A percentile compares a stretch with the other conserved stretches of the same genome.
Evolutionary conservation across 2,113 vertebrate species (phyloP).

Genomic region (Abramis brama): DNA sequence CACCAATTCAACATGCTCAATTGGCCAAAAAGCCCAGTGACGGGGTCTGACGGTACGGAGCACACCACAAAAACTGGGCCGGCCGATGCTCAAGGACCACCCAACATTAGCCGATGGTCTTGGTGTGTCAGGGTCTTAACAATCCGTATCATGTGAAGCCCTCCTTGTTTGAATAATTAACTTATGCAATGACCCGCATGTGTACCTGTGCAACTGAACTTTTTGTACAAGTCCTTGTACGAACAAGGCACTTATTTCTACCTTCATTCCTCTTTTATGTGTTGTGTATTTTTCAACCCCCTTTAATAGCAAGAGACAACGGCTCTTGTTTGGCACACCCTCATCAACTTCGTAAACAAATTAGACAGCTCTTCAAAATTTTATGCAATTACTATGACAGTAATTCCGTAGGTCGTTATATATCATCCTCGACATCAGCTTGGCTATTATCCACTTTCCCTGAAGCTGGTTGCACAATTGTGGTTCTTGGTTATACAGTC

Average conservation of each 20-base stretch:
- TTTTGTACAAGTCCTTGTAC: no score
- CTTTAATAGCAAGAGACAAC: not conserved
- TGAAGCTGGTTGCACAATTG: not conserved
- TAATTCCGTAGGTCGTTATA: not conserved
- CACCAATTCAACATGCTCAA: no score
- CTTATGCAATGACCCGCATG: not conserved
- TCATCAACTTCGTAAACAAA: not conserved
- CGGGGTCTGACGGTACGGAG: no score
- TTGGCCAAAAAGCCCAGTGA: no score
- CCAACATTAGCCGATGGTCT: no score
- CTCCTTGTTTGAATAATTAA: not conserved
- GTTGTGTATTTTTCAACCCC: not conserved
- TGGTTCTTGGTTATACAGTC: conserved; percentile 4
- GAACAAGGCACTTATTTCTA: not conserved
- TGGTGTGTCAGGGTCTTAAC: not conserved
- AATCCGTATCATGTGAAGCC: not conserved
- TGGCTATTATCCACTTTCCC: not conserved
- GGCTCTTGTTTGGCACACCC: not conserved
- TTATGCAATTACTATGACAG: not conserved
- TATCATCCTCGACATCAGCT: not conserved
- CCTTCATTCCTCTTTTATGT: not conserved
- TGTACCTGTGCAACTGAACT: not conserved
- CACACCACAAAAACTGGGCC: no score
- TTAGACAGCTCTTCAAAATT: not conserved
- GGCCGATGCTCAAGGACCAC: no score